A percentile compares a stretch with the other conserved stretches of the same genome.
Evolutionary conservation across 2,888 invertebrate genomes (phyloP).

Genomic region (Syritta pipiens): DNA sequence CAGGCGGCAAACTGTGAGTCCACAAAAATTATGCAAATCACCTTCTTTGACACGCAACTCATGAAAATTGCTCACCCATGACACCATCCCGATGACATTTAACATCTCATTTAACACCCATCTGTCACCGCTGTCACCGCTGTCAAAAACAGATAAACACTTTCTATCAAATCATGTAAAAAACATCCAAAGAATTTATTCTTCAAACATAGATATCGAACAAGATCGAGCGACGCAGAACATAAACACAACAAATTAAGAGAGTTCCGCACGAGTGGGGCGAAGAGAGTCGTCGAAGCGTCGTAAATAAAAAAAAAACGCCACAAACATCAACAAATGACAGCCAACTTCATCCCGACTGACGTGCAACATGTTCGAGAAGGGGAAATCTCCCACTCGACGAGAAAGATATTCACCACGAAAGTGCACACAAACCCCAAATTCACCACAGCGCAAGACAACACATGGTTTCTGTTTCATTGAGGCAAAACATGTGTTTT

Average conservation of each 20-base stretch:
- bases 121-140: background rate
- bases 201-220: background rate
- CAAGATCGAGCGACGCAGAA: background rate
- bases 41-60: no score
- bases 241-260: background rate
- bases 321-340: no score
- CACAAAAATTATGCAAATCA: no score
- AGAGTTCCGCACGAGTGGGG: no score
- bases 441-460: conserved; percentile 41
- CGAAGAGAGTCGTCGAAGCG: no score
- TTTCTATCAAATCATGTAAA: background rate
- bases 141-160: background rate
- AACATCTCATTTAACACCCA: background rate
- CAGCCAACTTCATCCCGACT: no score
- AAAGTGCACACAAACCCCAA: conserved; percentile 10
- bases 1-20: no score
- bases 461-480: conserved; percentile 60
- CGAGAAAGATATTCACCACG: conserved; percentile 10
- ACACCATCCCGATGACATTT: background rate
- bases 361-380: conserved; percentile 44
- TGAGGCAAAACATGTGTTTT: no score
- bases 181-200: background rate
- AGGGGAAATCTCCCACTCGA: conserved; percentile 36
- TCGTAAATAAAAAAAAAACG: no score
- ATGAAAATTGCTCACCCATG: background rate